Evolutionary conservation across 2,797 vertebrate genomes (phyloP).

Genomic region (Gorsachius magnificus): DNA sequence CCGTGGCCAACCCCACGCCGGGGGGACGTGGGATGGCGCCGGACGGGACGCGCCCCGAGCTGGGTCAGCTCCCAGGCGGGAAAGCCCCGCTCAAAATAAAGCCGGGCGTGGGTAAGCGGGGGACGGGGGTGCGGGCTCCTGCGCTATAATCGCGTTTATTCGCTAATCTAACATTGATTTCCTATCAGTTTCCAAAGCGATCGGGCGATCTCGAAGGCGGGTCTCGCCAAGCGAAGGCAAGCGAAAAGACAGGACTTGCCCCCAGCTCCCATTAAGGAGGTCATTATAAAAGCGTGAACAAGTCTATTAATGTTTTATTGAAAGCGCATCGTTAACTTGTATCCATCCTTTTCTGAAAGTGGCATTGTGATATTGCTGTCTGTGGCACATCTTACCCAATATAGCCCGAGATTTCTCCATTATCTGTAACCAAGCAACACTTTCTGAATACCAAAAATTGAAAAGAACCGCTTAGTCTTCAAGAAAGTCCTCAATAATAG

Average conservation of each 20-base stretch:
- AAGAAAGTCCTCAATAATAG: constrained; percentile 96
- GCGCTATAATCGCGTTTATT: constrained; percentile 50
- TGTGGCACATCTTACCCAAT: constrained; percentile 95
- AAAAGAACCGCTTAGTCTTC: constrained; percentile 97
- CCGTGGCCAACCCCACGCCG: background rate
- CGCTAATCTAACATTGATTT: constrained; percentile 71
- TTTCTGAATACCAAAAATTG: constrained; percentile 98
- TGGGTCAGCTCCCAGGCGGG: background rate
- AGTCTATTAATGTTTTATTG: constrained; percentile 98
- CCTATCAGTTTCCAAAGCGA: constrained; percentile 73
- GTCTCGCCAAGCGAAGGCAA: constrained; percentile 65
- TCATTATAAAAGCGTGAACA: constrained; percentile 95
- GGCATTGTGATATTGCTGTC: constrained; percentile 94
- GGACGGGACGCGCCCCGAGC: background rate
- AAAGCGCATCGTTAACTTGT: constrained; percentile 98
- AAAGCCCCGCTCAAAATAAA: background rate
- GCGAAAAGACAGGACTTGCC: constrained; percentile 72
- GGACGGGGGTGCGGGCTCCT: background rate
- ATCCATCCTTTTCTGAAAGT: constrained; percentile 96
- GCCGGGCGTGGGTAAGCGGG: background rate
- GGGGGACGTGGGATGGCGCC: background rate
- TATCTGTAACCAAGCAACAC: constrained; percentile 99
- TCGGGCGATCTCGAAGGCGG: constrained; percentile 64
- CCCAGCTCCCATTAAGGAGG: constrained; percentile 79
- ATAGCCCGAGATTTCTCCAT: constrained; percentile 95